Evolutionary conservation across 2,888 invertebrate species (phyloP), one percentile per base, ranked within the genome.

Genomic region (Agrotis puta): DNA sequence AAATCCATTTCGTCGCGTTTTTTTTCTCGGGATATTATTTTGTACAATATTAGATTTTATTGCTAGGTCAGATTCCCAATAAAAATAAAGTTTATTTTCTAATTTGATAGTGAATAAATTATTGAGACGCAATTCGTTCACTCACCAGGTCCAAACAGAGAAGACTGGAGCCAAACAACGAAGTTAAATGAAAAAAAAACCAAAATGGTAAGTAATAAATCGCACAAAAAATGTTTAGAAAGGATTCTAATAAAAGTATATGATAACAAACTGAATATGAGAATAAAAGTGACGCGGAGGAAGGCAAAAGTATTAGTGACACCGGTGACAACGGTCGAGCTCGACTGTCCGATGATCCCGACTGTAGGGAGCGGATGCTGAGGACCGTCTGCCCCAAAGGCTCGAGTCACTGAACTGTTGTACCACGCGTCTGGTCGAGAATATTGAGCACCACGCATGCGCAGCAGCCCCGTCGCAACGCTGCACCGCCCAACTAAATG

Each of bases 381-480:
- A 62, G 39, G 62, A 45, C 47, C 6, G 69, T 22, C 45, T 74
- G 53, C 3, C 43, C 16, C 4, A 22, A 54, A 24, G 50, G 54
- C 39, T 39, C 27, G 61, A n/a, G 22, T 24, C 27, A 51, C 69
- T 20, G 59, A 74, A 18, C 22, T 48, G 51, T 11, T 70, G 51
- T 62, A 47, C 18, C 18, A 20, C 18, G 56, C 11, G 51, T 62
- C 27, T n/a, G 14, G 18, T 16, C 48, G 45, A 22, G 48, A 18
- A 14, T 27, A 39, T 7, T 14, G 22, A 62, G 3, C n/a, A 14
- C 6, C 39, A 27, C 74, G 74, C 76, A 74, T 74, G 74, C 76
- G 76, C 74, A 18, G 24, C 27, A 43, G 39, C 39, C 27, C 13
- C 47, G 70, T 22, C 69, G 57, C 39, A 57, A 47, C 45, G 13